Conservation (phyloP, 2,888 invertebrate species). For the Ectemnius lituratus region DNA sequence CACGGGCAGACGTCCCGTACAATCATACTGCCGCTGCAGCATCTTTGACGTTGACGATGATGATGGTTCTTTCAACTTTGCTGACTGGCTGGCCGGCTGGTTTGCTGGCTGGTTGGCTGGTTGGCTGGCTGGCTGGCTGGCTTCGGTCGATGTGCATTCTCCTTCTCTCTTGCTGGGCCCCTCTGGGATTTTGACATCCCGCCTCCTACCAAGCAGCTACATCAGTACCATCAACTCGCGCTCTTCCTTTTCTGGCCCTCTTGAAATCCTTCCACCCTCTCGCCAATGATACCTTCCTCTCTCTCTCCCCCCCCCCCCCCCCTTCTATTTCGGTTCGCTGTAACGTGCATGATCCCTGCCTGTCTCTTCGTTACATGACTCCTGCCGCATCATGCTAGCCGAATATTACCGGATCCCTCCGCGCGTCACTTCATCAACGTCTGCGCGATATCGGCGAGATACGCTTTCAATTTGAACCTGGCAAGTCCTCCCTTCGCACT, state of each 20-base stretch:
- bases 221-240: conserved; percentile 33
- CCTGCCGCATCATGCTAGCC: conserved; percentile 5
- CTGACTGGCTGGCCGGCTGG: conserved; percentile 9
- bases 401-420: conserved; percentile 3
- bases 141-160: conserved; percentile 21
- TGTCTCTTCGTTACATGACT: neutral
- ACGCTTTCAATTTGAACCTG: neutral
- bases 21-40: conserved; percentile 46
- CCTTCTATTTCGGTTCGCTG: conserved; percentile 42
- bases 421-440: conserved; percentile 5
- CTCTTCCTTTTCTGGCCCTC: conserved; percentile 23
- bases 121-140: neutral
- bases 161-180: conserved; percentile 32
- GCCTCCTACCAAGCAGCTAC: conserved; percentile 48
- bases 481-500: neutral
- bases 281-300: neutral
- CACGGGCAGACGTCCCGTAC: conserved; percentile 40
- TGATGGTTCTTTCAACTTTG: conserved; percentile 51
- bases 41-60: conserved; percentile 55
- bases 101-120: conserved; percentile 7
- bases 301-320: conserved; percentile 20
- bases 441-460: conserved; percentile 8
- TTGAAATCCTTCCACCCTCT: conserved; percentile 8
- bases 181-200: conserved; percentile 35
- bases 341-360: neutral